Percentiles rank a stretch among this genome's conserved stretches.
Evolutionary conservation across 2,797 vertebrate species (phyloP).

Genomic region (Sebastes itinus): DNA sequence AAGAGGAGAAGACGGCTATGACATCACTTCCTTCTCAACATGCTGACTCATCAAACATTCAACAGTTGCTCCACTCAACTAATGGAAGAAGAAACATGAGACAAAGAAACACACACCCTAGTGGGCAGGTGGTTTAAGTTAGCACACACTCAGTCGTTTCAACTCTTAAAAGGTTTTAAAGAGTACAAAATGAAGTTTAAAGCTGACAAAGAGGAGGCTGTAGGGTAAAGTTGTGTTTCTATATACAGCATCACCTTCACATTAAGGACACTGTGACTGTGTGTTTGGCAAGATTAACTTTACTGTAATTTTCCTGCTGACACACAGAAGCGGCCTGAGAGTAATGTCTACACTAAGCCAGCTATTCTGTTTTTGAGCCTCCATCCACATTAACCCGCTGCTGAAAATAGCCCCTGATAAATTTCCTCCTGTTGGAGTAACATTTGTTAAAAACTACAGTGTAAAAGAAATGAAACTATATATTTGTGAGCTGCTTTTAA

Average conservation of each 20-base stretch:
- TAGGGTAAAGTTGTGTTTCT: constrained; percentile 4
- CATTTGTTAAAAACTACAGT: background rate
- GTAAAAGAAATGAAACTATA: background rate
- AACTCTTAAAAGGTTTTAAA: background rate
- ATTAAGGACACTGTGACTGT: constrained; percentile 9
- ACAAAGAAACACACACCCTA: constrained; percentile 53
- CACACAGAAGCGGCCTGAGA: background rate
- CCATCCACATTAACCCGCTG: background rate
- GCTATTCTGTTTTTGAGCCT: background rate
- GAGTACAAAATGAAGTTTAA: background rate
- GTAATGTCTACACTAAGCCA: background rate
- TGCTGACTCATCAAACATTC: constrained; percentile 73
- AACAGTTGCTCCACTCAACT: constrained; percentile 62
- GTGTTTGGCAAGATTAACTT: constrained; percentile 26
- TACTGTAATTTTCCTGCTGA: constrained; percentile 25
- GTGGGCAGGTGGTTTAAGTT: constrained; percentile 12
- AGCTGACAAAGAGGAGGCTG: background rate
- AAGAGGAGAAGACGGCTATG: constrained; percentile 53
- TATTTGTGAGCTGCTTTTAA: background rate
- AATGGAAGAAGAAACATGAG: constrained; percentile 73
- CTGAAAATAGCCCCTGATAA: constrained; percentile 3
- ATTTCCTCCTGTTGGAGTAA: background rate
- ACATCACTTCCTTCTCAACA: constrained; percentile 68
- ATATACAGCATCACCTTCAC: constrained; percentile 5
- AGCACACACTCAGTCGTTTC: background rate